phyloP scores from a whole-genome alignment of 2,888 invertebrate species.

The Eupithecia vulgata region DNA sequence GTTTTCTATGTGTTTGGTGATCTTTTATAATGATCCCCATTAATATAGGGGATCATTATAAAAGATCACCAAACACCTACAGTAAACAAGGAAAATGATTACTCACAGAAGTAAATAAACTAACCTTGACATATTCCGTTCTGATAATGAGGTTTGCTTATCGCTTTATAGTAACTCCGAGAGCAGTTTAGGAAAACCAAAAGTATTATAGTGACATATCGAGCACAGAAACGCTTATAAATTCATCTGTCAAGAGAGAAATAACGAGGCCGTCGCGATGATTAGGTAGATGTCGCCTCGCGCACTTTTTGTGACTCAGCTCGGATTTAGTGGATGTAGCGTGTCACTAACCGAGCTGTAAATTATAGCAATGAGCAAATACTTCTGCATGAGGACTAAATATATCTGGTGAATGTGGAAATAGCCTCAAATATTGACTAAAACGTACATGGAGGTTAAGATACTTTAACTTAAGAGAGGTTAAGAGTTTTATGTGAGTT shows the following conservation, averaged over 20 bases:
- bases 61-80: not conserved
- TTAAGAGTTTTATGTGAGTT: too few species aligned
- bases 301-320: slow-evolving; percentile 49
- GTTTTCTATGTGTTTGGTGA: not conserved
- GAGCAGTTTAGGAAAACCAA: not conserved
- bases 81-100: not conserved
- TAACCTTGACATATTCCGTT: not conserved
- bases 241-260: slow-evolving; percentile 64
- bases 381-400: not conserved
- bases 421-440: not conserved
- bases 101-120: not conserved
- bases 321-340: slow-evolving; percentile 28
- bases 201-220: not conserved
- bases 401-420: not conserved
- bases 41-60: too few species aligned
- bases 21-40: too few species aligned
- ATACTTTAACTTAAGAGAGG: too few species aligned
- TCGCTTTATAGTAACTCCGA: not conserved
- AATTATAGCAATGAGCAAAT: not conserved
- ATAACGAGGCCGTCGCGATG: slow-evolving; percentile 63
- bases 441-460: not conserved
- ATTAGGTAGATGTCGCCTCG: slow-evolving; percentile 50
- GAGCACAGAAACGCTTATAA: slow-evolving; percentile 48
- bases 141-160: not conserved
- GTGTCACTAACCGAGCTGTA: not conserved